Conservation (phyloP, 2,797 vertebrate genomes). For the Sciurus vulgaris region DNA sequence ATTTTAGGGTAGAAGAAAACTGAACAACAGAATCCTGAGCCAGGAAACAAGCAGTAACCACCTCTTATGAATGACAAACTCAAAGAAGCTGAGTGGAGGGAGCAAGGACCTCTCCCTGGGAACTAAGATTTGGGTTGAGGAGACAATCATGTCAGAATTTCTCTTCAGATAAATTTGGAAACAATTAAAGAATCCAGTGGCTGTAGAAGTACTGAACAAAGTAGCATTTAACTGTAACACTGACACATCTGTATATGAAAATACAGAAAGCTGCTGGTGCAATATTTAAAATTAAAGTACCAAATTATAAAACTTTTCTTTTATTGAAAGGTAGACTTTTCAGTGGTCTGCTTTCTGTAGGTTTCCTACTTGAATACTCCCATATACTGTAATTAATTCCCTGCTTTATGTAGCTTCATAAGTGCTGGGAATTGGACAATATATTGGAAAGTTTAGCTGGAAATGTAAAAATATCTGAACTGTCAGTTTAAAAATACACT, state of each 20-base stretch:
- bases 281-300: constrained; percentile 21
- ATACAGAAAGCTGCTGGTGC: not conserved
- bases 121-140: not conserved
- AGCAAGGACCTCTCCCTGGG: not conserved
- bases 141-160: not conserved
- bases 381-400: not conserved
- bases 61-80: not conserved
- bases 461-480: not conserved
- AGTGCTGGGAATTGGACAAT: not conserved
- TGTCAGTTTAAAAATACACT: not conserved
- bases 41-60: not conserved
- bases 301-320: not conserved
- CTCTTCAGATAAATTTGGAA: not conserved
- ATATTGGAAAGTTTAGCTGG: not conserved
- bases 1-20: not conserved
- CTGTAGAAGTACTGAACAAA: not conserved
- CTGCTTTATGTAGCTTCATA: not conserved
- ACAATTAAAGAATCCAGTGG: not conserved
- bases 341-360: not conserved
- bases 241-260: not conserved
- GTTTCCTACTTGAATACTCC: not conserved
- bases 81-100: not conserved
- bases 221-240: not conserved
- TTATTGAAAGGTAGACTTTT: not conserved
- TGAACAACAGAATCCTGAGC: not conserved